Conservation (phyloP, 2,888 invertebrate species). For the Rutpela maculata region DNA sequence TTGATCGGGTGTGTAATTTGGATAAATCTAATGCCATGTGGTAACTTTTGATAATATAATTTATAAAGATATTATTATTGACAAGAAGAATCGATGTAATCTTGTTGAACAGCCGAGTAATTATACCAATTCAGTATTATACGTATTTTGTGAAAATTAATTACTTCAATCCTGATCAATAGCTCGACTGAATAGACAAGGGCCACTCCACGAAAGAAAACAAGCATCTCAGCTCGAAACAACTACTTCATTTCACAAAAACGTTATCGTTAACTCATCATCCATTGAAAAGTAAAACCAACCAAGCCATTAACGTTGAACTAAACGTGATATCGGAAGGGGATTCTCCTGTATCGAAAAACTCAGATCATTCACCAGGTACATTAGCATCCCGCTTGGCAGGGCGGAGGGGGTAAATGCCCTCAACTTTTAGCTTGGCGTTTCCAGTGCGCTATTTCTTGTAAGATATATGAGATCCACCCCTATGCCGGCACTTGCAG, state of each 20-base stretch:
- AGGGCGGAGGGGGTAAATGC: constrained; percentile 22
- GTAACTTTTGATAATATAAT: too few species aligned
- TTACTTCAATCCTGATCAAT: background rate
- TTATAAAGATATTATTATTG: too few species aligned
- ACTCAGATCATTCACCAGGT: constrained; percentile 36
- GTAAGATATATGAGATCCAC: constrained; percentile 28
- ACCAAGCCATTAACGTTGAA: constrained; percentile 35
- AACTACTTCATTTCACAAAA: constrained; percentile 16
- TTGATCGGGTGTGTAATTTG: too few species aligned
- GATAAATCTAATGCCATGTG: too few species aligned
- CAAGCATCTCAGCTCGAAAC: constrained; percentile 1
- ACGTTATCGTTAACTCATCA: constrained; percentile 19
- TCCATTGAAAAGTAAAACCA: constrained; percentile 39
- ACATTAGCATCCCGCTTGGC: constrained; percentile 29
- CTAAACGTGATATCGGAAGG: constrained; percentile 2
- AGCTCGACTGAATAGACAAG: background rate
- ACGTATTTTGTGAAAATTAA: background rate
- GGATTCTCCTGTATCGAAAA: constrained; percentile 20
- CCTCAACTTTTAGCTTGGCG: constrained; percentile 28
- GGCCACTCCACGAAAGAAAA: constrained; percentile 1
- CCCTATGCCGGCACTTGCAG: constrained; percentile 31
- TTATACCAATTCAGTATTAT: too few species aligned
- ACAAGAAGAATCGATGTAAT: too few species aligned
- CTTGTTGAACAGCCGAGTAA: too few species aligned
- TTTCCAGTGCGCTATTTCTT: constrained; percentile 39